A percentile compares a stretch with the other conserved stretches of the same genome.
Conservation (phyloP, 2,888 invertebrate species). For the Anorthoa munda region DNA sequence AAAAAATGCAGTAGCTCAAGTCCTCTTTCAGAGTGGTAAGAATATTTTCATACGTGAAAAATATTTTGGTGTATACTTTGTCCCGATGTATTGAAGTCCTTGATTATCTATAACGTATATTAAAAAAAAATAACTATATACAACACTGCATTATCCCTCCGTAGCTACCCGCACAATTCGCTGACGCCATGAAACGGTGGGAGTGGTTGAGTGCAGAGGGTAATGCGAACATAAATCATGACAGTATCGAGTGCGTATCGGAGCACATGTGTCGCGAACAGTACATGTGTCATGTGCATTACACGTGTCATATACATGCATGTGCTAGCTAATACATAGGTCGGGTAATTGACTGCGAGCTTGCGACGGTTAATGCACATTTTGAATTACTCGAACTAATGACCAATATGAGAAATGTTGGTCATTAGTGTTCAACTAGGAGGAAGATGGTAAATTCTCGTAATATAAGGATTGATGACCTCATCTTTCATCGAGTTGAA, state of each 20-base stretch:
- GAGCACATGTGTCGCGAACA: slow-evolving; percentile 4
- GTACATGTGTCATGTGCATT: slow-evolving; percentile 3
- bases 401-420: not conserved
- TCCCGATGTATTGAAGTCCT: not conserved
- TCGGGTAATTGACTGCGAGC: slow-evolving; percentile 6
- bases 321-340: not conserved
- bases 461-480: not conserved
- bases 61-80: not conserved
- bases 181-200: not conserved
- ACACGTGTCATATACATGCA: not conserved
- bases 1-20: too few relatives aligned
- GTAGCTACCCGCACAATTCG: not conserved
- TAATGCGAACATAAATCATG: slow-evolving; percentile 39
- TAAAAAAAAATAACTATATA: not conserved
- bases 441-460: not conserved
- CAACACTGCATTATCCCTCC: not conserved
- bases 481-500: not conserved
- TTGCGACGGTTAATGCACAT: slow-evolving; percentile 13
- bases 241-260: slow-evolving; percentile 23
- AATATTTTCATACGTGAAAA: not conserved
- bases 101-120: not conserved
- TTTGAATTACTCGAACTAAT: slow-evolving; percentile 3
- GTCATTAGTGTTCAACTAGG: too few relatives aligned
- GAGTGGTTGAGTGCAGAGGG: not conserved
- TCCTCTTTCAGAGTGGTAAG: not conserved